Evolutionary conservation across 1,140 invertebrate species (phyloP).

Genomic region (Drosophila sp.): DNA sequence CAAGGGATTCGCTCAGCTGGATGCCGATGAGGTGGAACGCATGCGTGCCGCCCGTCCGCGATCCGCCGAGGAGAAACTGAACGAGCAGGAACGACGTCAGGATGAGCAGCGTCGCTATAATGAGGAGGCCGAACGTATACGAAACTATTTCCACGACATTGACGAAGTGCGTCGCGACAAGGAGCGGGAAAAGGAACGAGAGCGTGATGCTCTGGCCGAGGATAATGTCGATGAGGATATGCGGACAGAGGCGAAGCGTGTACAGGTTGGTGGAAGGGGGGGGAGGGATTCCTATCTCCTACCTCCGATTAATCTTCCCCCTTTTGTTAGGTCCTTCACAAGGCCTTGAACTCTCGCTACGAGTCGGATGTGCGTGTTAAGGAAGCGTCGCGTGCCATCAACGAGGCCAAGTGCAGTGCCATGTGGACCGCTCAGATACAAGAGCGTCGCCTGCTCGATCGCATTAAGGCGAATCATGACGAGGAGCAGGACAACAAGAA

Average conservation of each 20-base stretch:
- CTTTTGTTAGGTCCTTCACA: slow-evolving; percentile 13
- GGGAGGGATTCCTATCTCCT: no score
- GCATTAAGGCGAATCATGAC: slow-evolving; percentile 40
- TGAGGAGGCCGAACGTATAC: slow-evolving; percentile 55
- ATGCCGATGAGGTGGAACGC: slow-evolving; percentile 46
- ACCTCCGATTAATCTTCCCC: no score
- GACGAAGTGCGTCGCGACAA: slow-evolving; percentile 57
- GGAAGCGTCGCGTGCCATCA: slow-evolving; percentile 48
- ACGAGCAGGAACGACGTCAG: slow-evolving; percentile 39
- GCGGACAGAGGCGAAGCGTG: slow-evolving; percentile 46
- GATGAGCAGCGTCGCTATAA: slow-evolving; percentile 53
- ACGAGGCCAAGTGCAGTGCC: slow-evolving; percentile 67
- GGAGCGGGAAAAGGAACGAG: slow-evolving; percentile 48
- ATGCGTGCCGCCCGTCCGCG: slow-evolving; percentile 40
- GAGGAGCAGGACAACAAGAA: slow-evolving; percentile 50
- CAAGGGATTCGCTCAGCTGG: slow-evolving; percentile 47
- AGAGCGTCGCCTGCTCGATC: slow-evolving; percentile 37
- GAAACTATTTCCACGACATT: slow-evolving; percentile 50
- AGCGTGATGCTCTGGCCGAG: slow-evolving; percentile 47
- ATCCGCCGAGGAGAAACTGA: slow-evolving; percentile 49
- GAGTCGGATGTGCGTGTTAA: slow-evolving; percentile 55
- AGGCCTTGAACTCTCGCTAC: slow-evolving; percentile 46
- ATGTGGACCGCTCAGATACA: slow-evolving; percentile 68
- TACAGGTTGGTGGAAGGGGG: slow-evolving; percentile 29
- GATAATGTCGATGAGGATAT: slow-evolving; percentile 44